These are phyloP conservation scores for Norana najaformis DNA, from an alignment of 2,888 invertebrate species.

Conservation along the genomic window DNA sequence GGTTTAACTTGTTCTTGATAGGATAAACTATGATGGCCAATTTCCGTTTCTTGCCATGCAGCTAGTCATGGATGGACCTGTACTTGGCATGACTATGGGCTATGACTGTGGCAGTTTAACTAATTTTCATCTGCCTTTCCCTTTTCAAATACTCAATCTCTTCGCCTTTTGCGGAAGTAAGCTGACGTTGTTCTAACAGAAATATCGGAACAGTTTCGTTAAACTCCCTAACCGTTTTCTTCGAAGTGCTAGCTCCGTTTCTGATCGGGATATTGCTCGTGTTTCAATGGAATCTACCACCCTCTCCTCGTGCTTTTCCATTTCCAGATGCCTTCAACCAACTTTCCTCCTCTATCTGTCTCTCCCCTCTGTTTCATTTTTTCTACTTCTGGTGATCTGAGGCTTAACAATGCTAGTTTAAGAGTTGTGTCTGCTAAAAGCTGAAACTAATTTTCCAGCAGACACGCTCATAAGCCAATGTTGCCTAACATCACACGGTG, in stretches of 20 bases:
- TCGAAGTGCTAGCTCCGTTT: not conserved
- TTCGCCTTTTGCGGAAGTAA: too few species aligned
- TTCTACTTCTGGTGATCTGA: too few species aligned
- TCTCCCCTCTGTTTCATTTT: too few species aligned
- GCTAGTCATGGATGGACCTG: too few species aligned
- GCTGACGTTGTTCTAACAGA: not conserved
- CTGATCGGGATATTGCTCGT: too few species aligned
- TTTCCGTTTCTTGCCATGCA: not conserved
- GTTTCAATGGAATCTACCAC: not conserved
- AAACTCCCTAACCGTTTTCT: not conserved
- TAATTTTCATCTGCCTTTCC: not conserved
- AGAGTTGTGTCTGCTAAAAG: too few species aligned
- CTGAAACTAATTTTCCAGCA: too few species aligned
- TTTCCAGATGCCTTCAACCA: not conserved
- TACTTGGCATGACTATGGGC: too few species aligned
- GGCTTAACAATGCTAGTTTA: too few species aligned
- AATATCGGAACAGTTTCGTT: not conserved
- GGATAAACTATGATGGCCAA: not conserved
- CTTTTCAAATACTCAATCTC: not conserved
- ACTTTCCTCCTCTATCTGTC: not conserved
- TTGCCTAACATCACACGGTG: too few species aligned
- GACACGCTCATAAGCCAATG: too few species aligned
- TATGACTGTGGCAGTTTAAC: not conserved
- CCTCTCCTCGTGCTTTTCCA: not conserved
- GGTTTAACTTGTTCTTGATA: not conserved